These are phyloP conservation scores for Ectemnius lituratus DNA, from an alignment of 2,888 invertebrate genomes.

Conservation along the genomic window DNA sequence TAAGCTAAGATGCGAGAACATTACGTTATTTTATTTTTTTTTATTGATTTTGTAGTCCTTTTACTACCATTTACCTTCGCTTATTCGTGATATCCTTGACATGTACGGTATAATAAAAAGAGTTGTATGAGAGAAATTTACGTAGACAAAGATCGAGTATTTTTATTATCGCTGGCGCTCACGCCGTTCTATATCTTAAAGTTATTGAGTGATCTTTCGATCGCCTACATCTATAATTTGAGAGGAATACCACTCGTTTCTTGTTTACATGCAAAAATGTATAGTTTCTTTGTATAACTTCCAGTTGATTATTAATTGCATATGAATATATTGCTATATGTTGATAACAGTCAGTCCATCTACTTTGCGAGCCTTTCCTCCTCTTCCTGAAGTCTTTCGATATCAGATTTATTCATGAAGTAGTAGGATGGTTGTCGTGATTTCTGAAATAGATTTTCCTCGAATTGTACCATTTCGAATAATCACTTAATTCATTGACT, in stretches of 20 bases:
- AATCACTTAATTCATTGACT: slow-evolving; percentile 47
- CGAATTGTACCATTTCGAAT: not conserved
- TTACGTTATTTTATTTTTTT: not conserved
- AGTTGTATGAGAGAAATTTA: slow-evolving; percentile 19
- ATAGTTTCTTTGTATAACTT: too few relatives aligned
- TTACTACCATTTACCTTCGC: too few relatives aligned
- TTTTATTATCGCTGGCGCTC: slow-evolving; percentile 39
- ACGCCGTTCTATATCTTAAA: slow-evolving; percentile 38
- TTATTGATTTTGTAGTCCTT: too few relatives aligned
- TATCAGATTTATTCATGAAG: slow-evolving; percentile 94
- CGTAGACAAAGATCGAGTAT: slow-evolving; percentile 24
- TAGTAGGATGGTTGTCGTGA: slow-evolving; percentile 94
- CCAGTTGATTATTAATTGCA: not conserved
- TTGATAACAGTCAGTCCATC: slow-evolving; percentile 14
- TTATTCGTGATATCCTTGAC: too few relatives aligned
- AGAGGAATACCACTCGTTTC: too few relatives aligned
- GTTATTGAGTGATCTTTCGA: not conserved
- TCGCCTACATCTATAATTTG: slow-evolving; percentile 9
- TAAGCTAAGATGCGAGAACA: not conserved
- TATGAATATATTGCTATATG: not conserved
- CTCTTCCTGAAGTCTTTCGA: slow-evolving; percentile 90
- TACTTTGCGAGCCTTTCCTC: slow-evolving; percentile 80
- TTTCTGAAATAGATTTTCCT: slow-evolving; percentile 78
- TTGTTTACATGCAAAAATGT: too few relatives aligned
- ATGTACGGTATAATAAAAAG: not conserved